A percentile compares a stretch with the other conserved stretches of the same genome.
These are phyloP conservation scores for Drosophila koepferae DNA, from an alignment of 2,888 invertebrate genomes.

Conservation along the genomic window DNA sequence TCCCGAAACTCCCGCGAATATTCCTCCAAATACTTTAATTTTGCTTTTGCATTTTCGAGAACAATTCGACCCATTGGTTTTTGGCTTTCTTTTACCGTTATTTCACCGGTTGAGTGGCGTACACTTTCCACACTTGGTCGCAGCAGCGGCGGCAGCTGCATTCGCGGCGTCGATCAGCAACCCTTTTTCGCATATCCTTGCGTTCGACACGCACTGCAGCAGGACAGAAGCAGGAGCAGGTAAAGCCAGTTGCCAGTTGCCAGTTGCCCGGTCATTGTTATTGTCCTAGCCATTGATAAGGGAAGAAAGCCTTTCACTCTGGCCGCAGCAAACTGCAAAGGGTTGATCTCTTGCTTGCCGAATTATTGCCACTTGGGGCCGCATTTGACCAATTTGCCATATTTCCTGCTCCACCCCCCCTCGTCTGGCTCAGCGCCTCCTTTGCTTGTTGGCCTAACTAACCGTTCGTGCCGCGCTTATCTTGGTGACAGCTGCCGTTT, in stretches of 20 bases:
- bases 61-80: constrained; percentile 18
- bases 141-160: constrained; percentile 47
- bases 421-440: neutral
- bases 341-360: constrained; percentile 30
- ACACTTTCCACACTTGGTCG: constrained; percentile 44
- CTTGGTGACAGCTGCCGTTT: constrained; percentile 30
- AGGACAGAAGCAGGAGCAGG: constrained; percentile 26
- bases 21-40: constrained; percentile 1
- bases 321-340: neutral
- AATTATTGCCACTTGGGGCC: constrained; percentile 14
- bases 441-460: constrained; percentile 2
- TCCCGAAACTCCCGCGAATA: constrained; percentile 9
- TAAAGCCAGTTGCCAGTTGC: constrained; percentile 11
- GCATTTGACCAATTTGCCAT: constrained; percentile 23
- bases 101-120: constrained; percentile 41
- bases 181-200: constrained; percentile 43
- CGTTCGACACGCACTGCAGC: constrained; percentile 42
- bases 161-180: constrained; percentile 21
- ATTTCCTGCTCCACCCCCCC: neutral
- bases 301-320: constrained; percentile 69
- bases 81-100: constrained; percentile 53
- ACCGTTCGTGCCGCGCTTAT: neutral
- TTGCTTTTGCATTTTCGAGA: constrained; percentile 2
- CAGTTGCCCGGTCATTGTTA: constrained; percentile 31
- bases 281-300: constrained; percentile 36